These are phyloP conservation scores for Clivina fossor DNA, from an alignment of 2,888 invertebrate species.

Conservation along the genomic window DNA sequence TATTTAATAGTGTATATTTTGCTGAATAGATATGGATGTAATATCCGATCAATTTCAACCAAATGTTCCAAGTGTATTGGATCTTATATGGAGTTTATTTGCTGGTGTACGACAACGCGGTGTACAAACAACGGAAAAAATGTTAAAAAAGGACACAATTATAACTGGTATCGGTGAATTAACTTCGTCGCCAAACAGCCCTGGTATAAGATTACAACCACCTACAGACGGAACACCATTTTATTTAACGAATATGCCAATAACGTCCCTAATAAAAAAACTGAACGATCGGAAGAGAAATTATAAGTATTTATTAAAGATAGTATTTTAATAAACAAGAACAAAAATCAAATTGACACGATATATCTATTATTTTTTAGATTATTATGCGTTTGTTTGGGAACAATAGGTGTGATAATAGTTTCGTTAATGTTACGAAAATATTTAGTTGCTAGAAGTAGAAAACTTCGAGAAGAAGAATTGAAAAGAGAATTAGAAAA, in stretches of 20 bases:
- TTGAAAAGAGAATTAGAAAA: slow-evolving; percentile 65
- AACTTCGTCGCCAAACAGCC: slow-evolving; percentile 62
- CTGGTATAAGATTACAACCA: slow-evolving; percentile 68
- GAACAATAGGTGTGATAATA: slow-evolving; percentile 58
- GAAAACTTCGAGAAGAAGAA: slow-evolving; percentile 59
- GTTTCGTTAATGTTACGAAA: slow-evolving; percentile 55
- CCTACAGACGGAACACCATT: slow-evolving; percentile 71
- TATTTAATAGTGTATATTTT: no score
- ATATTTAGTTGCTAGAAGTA: slow-evolving; percentile 56
- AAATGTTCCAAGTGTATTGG: slow-evolving; percentile 71
- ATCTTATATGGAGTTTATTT: slow-evolving; percentile 83
- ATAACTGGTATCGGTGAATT: slow-evolving; percentile 81
- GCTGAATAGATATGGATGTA: slow-evolving; percentile 76
- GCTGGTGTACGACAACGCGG: slow-evolving; percentile 82
- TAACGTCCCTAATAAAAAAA: slow-evolving; percentile 71
- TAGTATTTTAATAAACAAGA: no score
- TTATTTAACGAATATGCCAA: slow-evolving; percentile 78
- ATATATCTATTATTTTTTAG: slow-evolving; percentile 45
- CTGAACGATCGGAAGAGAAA: slow-evolving; percentile 71
- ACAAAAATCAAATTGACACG: no score
- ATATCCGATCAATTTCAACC: slow-evolving; percentile 83
- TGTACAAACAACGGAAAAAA: slow-evolving; percentile 83
- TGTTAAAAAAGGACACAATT: slow-evolving; percentile 78
- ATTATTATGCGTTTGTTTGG: slow-evolving; percentile 58
- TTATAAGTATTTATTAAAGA: no score